phyloP scores from a whole-genome alignment of 2,888 invertebrate species.

The Chorisops tibialis region DNA sequence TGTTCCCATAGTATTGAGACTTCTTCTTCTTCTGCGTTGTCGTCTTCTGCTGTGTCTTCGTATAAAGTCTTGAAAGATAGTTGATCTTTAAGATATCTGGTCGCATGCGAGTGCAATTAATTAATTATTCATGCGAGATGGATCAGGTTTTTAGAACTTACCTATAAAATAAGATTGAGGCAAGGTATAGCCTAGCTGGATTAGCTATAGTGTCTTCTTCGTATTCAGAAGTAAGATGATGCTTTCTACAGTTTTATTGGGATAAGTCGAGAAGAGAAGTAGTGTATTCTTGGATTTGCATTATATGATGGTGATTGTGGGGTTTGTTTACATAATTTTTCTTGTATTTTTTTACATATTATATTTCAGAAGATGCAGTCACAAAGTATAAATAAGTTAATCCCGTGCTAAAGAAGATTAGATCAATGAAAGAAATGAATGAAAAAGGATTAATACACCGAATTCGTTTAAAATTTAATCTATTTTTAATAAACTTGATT shows the following conservation, averaged over 20 bases:
- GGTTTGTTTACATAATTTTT: constrained; percentile 3
- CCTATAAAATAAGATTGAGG: too few species aligned
- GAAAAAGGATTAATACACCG: too few species aligned
- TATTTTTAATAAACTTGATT: too few species aligned
- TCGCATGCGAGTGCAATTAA: constrained; percentile 34
- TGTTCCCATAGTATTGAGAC: constrained; percentile 15
- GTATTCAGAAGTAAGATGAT: not conserved
- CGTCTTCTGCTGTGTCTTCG: too few species aligned
- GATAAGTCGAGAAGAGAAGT: not conserved
- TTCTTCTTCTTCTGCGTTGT: too few species aligned
- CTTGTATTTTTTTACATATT: too few species aligned
- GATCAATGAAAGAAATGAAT: too few species aligned
- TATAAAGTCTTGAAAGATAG: constrained; percentile 2
- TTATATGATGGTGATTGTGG: constrained; percentile 1
- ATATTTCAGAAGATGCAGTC: too few species aligned
- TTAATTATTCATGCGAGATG: constrained; percentile 33
- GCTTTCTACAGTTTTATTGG: not conserved
- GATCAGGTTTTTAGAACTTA: constrained; percentile 16
- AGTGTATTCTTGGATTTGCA: not conserved
- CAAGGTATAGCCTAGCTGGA: too few species aligned
- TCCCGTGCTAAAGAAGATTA: too few species aligned
- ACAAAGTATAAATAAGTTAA: too few species aligned
- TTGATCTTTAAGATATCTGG: constrained; percentile 24
- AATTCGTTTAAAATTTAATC: too few species aligned
- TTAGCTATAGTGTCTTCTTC: not conserved